Evolutionary conservation across 2,113 vertebrate genomes (phyloP).

Genomic region (Suricata suricatta): DNA sequence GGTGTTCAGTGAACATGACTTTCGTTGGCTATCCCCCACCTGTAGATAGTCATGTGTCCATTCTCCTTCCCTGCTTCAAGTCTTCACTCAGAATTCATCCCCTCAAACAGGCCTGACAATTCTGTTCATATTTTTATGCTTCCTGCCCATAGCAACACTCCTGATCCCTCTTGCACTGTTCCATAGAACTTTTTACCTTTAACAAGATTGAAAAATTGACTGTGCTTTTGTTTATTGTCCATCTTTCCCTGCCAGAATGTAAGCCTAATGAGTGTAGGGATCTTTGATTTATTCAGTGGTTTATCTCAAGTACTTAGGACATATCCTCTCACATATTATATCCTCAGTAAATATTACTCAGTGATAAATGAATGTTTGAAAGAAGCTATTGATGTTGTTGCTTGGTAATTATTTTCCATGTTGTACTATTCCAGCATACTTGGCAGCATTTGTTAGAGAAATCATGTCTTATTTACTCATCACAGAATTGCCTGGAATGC

Average conservation of each 20-base stretch:
- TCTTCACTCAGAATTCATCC: not conserved
- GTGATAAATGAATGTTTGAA: not conserved
- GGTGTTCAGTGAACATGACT: not conserved
- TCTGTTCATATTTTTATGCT: not conserved
- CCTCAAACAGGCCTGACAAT: not conserved
- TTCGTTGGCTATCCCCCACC: no score
- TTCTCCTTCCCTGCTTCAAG: not conserved
- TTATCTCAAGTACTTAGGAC: not conserved
- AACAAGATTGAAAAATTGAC: not conserved
- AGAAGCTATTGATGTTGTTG: not conserved
- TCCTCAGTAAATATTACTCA: slow-evolving; percentile 11
- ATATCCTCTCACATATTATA: not conserved
- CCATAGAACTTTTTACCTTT: not conserved
- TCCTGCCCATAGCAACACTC: no score
- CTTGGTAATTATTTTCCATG: not conserved
- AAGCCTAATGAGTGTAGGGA: not conserved
- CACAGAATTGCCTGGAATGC: not conserved
- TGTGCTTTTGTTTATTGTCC: not conserved
- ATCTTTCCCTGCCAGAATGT: not conserved
- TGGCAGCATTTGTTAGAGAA: slow-evolving; percentile 1
- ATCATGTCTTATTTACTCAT: not conserved
- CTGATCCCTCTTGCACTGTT: not conserved
- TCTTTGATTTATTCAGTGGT: not conserved
- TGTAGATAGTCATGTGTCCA: fast-evolving
- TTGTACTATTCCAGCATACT: not conserved